Conservation (phyloP, 2,888 invertebrate genomes). For the Zeuzera pyrina region DNA sequence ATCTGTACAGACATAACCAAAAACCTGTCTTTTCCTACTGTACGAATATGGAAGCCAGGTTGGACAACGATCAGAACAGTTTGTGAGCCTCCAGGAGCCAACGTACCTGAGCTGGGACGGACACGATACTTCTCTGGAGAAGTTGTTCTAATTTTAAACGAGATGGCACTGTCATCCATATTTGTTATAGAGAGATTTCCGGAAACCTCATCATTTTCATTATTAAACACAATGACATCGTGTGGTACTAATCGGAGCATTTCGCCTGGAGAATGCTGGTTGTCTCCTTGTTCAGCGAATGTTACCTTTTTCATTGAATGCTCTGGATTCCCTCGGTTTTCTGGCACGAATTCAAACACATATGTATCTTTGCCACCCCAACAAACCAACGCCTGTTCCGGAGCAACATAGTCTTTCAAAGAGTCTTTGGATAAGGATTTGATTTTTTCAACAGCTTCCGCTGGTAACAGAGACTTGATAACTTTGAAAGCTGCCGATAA, state of each 20-base stretch:
- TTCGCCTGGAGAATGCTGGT: slow-evolving; percentile 59
- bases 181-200: slow-evolving; percentile 81
- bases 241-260: slow-evolving; percentile 77
- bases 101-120: slow-evolving; percentile 86
- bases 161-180: slow-evolving; percentile 65
- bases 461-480: slow-evolving; percentile 88
- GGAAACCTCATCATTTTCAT: slow-evolving; percentile 77
- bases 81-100: slow-evolving; percentile 76
- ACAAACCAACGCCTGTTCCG: slow-evolving; percentile 80
- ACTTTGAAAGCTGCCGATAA: slow-evolving; percentile 93
- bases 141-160: slow-evolving; percentile 91
- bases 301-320: slow-evolving; percentile 62
- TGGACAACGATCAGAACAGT: slow-evolving; percentile 83
- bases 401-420: slow-evolving; percentile 81
- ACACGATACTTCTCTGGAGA: slow-evolving; percentile 96
- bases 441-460: slow-evolving; percentile 90
- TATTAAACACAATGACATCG: slow-evolving; percentile 79
- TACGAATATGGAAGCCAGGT: slow-evolving; percentile 78
- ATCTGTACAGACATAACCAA: slow-evolving; percentile 86
- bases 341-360: slow-evolving; percentile 80
- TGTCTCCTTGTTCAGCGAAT: slow-evolving; percentile 41
- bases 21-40: slow-evolving; percentile 87
- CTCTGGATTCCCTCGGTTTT: slow-evolving; percentile 50
- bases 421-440: slow-evolving; percentile 85
- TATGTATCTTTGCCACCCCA: slow-evolving; percentile 90